A percentile compares a stretch with the other conserved stretches of the same genome.
Evolutionary conservation across 2,888 invertebrate genomes (phyloP).

Genomic region (Metellina segmentata): DNA sequence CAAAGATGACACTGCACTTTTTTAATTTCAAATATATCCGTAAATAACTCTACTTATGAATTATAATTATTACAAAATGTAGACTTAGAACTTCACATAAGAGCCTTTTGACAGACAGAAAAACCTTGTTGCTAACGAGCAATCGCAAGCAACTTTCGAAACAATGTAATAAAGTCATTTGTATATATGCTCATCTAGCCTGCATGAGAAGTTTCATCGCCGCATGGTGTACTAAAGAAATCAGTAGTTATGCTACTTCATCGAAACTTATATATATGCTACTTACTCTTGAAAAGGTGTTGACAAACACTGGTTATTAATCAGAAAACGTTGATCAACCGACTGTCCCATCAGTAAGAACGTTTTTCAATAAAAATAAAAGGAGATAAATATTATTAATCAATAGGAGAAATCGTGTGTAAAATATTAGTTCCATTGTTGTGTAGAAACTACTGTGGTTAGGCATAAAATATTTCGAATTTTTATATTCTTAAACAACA

Average conservation of each 20-base stretch:
- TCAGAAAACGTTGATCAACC: not conserved
- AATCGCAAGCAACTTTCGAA: slow-evolving; percentile 37
- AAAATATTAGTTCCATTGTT: slow-evolving; percentile 60
- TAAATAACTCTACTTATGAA: slow-evolving; percentile 59
- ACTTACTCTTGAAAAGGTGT: slow-evolving; percentile 44
- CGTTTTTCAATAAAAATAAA: slow-evolving; percentile 39
- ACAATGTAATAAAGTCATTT: slow-evolving; percentile 69
- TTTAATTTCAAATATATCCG: slow-evolving; percentile 59
- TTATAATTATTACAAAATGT: slow-evolving; percentile 31
- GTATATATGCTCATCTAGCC: slow-evolving; percentile 64
- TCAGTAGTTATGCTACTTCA: slow-evolving; percentile 59
- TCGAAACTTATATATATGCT: slow-evolving; percentile 60
- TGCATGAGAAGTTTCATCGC: slow-evolving; percentile 58
- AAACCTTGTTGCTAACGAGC: slow-evolving; percentile 42
- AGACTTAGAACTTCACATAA: slow-evolving; percentile 69
- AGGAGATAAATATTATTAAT: slow-evolving; percentile 40
- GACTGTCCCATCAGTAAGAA: not conserved
- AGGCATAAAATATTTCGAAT: slow-evolving; percentile 56
- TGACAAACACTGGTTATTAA: slow-evolving; percentile 34
- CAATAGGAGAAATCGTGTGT: slow-evolving; percentile 60
- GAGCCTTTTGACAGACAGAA: slow-evolving; percentile 66
- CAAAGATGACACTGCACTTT: slow-evolving; percentile 66
- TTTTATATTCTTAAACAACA: slow-evolving; percentile 65
- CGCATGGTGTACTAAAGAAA: slow-evolving; percentile 41
- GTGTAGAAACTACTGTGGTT: slow-evolving; percentile 67